Evolutionary conservation across 1,140 invertebrate genomes (phyloP).

Genomic region (Aporrectodea caliginosa): DNA sequence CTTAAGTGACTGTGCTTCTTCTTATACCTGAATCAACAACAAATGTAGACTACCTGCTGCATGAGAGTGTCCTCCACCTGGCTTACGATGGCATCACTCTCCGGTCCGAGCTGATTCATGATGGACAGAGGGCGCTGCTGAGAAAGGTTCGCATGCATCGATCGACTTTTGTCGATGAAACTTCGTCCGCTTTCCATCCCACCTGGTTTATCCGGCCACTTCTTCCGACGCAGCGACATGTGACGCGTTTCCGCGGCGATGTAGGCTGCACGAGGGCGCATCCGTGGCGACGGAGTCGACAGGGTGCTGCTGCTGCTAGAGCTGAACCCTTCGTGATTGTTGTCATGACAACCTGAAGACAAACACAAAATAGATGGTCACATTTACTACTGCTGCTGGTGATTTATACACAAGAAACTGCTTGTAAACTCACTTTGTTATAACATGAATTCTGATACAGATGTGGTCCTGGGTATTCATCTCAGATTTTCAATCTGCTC

Average conservation of each 20-base stretch:
- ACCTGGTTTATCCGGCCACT: slow-evolving; percentile 37
- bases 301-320: not conserved
- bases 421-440: no score
- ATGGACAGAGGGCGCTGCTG: slow-evolving; percentile 54
- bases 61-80: slow-evolving; percentile 15
- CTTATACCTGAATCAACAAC: no score
- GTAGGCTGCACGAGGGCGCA: slow-evolving; percentile 24
- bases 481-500: no score
- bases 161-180: slow-evolving; percentile 46
- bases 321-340: not conserved
- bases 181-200: not conserved
- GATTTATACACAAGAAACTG: no score
- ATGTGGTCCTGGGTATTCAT: no score
- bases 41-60: not conserved
- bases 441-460: no score
- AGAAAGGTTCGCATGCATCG: slow-evolving; percentile 44
- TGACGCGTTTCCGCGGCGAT: slow-evolving; percentile 58
- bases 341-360: not conserved
- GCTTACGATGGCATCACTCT: slow-evolving; percentile 14
- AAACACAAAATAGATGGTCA: no score
- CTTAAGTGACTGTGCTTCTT: no score
- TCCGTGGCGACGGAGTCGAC: not conserved
- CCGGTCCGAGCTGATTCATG: slow-evolving; percentile 35
- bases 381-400: no score
- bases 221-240: slow-evolving; percentile 60